These are phyloP conservation scores for Lamellibrachia satsuma DNA, from an alignment of 2,888 invertebrate genomes.

Conservation along the genomic window DNA sequence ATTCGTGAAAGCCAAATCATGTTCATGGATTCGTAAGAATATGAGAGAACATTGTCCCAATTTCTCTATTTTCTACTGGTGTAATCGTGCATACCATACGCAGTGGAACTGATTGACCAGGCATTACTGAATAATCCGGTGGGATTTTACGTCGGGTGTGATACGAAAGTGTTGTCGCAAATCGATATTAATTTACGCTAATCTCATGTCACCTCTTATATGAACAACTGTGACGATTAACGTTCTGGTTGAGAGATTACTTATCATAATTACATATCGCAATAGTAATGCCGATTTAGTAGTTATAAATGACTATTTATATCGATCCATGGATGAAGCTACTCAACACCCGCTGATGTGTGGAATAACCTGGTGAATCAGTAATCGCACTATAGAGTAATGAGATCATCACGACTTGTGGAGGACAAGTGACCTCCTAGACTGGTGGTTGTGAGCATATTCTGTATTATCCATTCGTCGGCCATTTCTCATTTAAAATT, in stretches of 20 bases:
- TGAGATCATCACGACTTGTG: too few species aligned
- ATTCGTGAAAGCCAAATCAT: too few species aligned
- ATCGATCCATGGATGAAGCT: not conserved
- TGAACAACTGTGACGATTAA: not conserved
- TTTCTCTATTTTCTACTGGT: not conserved
- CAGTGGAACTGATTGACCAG: not conserved
- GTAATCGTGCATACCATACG: not conserved
- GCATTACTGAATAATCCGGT: not conserved
- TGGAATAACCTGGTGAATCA: too few species aligned
- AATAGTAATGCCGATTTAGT: not conserved
- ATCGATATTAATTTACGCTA: not conserved
- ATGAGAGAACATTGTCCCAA: not conserved
- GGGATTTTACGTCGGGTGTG: not conserved
- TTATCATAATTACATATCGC: not conserved
- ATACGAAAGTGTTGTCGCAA: not conserved
- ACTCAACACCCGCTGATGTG: not conserved
- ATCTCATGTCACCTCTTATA: not conserved
- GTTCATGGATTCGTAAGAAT: not conserved
- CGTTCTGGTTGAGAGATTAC: not conserved
- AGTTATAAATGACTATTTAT: not conserved
- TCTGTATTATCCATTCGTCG: too few species aligned
- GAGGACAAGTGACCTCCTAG: too few species aligned
- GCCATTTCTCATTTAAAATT: too few species aligned
- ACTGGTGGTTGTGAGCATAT: too few species aligned
- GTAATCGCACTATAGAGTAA: too few species aligned